phyloP scores from a whole-genome alignment of 2,797 vertebrate species.

The Ispidina lecontei region DNA sequence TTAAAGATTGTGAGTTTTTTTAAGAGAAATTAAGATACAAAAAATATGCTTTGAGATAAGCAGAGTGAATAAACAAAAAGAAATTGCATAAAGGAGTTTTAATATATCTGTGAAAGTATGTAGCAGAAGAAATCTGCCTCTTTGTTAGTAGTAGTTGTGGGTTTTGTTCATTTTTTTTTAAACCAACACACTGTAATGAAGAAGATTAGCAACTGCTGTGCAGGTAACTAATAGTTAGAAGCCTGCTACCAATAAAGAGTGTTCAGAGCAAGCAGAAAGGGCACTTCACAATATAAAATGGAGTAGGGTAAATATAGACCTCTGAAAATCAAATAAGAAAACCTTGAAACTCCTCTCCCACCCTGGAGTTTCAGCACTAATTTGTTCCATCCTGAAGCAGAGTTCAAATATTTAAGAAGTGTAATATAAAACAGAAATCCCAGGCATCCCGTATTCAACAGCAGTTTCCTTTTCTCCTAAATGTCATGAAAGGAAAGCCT shows the following conservation, averaged over 20 bases:
- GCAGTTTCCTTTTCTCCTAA: slow-evolving; percentile 64
- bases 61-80: background rate
- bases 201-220: background rate
- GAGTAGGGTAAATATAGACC: slow-evolving; percentile 44
- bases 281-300: slow-evolving; percentile 2
- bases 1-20: background rate
- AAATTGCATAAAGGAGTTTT: background rate
- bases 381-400: slow-evolving; percentile 52
- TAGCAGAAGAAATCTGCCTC: no score
- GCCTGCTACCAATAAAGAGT: slow-evolving; percentile 13
- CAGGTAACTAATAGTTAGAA: slow-evolving; percentile 7
- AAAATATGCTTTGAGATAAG: background rate
- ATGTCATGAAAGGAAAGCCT: slow-evolving; percentile 46
- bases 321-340: slow-evolving; percentile 64
- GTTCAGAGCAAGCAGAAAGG: slow-evolving; percentile 25
- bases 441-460: slow-evolving; percentile 43
- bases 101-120: background rate
- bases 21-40: background rate
- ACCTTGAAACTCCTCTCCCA: slow-evolving; percentile 46
- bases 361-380: slow-evolving; percentile 50
- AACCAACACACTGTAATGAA: background rate
- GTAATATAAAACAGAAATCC: slow-evolving; percentile 66
- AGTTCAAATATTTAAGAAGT: slow-evolving; percentile 61
- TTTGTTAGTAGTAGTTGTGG: background rate
- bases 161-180: background rate